phyloP scores from a whole-genome alignment of 2,888 invertebrate genomes.

The Philhelius pedissequus region DNA sequence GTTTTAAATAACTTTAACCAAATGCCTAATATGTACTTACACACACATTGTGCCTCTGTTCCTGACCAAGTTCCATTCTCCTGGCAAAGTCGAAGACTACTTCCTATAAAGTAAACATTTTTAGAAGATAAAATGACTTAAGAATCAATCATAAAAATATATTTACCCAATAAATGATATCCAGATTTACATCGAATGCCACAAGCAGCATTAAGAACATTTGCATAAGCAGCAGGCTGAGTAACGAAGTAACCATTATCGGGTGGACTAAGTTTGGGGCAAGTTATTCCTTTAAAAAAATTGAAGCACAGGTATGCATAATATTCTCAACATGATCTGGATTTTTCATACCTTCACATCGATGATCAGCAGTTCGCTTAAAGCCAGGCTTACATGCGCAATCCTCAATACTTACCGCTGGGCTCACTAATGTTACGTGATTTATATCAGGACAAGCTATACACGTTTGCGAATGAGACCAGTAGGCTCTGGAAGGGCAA shows the following conservation, averaged over 20 bases:
- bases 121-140: neutral
- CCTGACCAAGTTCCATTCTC: conserved; percentile 85
- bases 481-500: conserved; percentile 84
- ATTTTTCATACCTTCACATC: conserved; percentile 80
- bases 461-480: conserved; percentile 80
- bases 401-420: conserved; percentile 80
- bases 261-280: conserved; percentile 82
- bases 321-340: neutral
- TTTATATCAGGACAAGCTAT: conserved; percentile 83
- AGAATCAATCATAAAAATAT: neutral
- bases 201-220: conserved; percentile 85
- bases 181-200: conserved; percentile 85
- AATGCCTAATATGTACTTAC: conserved; percentile 79
- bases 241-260: conserved; percentile 85
- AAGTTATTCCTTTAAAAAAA: conserved; percentile 80
- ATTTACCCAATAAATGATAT: conserved; percentile 79
- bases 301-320: neutral
- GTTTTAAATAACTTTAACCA: no score
- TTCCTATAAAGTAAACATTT: conserved; percentile 66
- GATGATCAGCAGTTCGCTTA: conserved; percentile 78
- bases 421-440: conserved; percentile 81
- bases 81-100: conserved; percentile 83
- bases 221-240: conserved; percentile 80
- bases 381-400: conserved; percentile 84
- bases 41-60: conserved; percentile 81